Base-by-base conservation (phyloP, 2,888 invertebrate genomes). In the Pristionchus entomophagus region DNA sequence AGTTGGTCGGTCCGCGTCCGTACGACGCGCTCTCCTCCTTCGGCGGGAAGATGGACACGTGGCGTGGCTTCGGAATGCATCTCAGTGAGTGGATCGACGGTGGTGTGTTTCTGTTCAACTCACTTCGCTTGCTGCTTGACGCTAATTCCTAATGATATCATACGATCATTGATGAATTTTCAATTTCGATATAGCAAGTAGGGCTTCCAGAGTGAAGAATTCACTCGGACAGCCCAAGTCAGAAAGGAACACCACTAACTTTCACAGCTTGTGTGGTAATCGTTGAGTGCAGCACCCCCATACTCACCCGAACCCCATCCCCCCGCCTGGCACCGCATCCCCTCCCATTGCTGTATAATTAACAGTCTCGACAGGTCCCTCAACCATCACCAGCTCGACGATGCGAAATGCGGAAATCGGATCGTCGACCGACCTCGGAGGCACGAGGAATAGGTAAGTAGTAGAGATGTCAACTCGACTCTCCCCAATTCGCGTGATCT, bases 1-100 rank as follows among this genome's bases (percentile, higher is more conserved):
- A 85, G 78, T 8, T 59, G 22, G 49, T 86, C 41, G 90, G 90
- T 53, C 91, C 91, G 19, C 84, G 90, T 49, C 90, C 90, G 5
- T 89, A 88, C 82, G 91, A 90, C 81, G 90, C 90, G 26, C 88
- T 91, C 45, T 90, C 92, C 80, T 91, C 92, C 22, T 93, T 92
- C 87, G 93, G 93, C 69, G 93, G 93, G 41, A 88, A 92, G 12
- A 92, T 93, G 73, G 93, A 93, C 83, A 88, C 91, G 80, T 93
- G 91, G 91, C 88, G 90, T 88, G 91, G 91, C 83, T 91, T 89
- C 85, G 90, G 90, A 62, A 84, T 84, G 83, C 83, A 84, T 84
- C 83, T 84, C 49, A 84, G 83, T 84, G 49, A 84, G 83, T 84
- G 53, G 62, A 80, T 51, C 51, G 51, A 32, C 41, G 51, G 41